Conservation (phyloP, 2,888 invertebrate genomes). For the Scaptodrosophila latifasciaeformis region DNA sequence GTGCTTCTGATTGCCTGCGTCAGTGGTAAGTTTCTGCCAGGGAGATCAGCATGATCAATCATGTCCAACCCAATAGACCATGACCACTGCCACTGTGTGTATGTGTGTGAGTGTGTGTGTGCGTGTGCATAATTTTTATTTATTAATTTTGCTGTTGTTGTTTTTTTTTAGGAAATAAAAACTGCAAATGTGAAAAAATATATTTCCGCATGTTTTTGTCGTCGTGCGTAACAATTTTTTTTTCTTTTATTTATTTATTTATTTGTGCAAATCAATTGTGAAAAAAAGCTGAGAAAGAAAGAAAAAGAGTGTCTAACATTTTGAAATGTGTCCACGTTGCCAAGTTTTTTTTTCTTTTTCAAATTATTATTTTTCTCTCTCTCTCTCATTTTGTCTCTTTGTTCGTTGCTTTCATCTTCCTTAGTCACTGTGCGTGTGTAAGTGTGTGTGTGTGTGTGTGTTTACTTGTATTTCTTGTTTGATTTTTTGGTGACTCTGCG, state of each 20-base stretch:
- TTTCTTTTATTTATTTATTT: not conserved
- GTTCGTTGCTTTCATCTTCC: not conserved
- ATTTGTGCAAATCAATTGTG: not conserved
- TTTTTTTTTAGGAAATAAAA: slow-evolving; percentile 1
- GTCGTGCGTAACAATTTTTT: not conserved
- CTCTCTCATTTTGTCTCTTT: slow-evolving; percentile 13
- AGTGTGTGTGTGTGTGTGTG: slow-evolving; percentile 6
- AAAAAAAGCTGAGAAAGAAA: not conserved
- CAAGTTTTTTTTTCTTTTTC: not conserved
- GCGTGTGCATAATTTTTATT: not conserved
- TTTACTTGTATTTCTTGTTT: slow-evolving; percentile 53
- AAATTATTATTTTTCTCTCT: slow-evolving; percentile 15
- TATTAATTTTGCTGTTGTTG: not conserved
- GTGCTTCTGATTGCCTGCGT: slow-evolving; percentile 35
- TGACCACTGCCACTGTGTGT: not conserved
- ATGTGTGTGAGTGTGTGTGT: not conserved
- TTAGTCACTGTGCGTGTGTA: slow-evolving; percentile 1
- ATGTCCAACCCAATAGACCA: no score
- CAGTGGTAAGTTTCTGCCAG: slow-evolving; percentile 20
- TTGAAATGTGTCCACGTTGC: not conserved
- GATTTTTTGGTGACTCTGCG: slow-evolving; percentile 24
- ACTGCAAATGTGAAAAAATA: not conserved
- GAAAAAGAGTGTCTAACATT: not conserved
- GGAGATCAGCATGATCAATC: no score
- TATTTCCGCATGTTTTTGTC: slow-evolving; percentile 8